These are phyloP conservation scores for Serrognathus titanus DNA, from an alignment of 2,888 invertebrate species.

Conservation along the genomic window DNA sequence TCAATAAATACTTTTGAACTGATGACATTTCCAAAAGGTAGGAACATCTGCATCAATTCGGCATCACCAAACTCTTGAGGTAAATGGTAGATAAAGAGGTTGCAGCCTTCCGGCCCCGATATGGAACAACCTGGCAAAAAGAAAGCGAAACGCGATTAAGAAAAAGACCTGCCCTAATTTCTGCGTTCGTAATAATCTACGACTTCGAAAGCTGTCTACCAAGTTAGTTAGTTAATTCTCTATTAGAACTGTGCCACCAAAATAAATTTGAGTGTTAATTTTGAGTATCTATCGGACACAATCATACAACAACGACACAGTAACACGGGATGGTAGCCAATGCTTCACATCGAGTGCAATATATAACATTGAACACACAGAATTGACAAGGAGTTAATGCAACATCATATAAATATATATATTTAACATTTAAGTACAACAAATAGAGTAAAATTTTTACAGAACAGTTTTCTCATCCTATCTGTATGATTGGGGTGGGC, in stretches of 20 bases:
- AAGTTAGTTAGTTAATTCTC: background rate
- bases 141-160: background rate
- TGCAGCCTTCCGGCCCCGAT: constrained; percentile 99
- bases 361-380: constrained; percentile 37
- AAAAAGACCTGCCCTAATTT: background rate
- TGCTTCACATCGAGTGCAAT: constrained; percentile 38
- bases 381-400: constrained; percentile 31
- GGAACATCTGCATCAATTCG: constrained; percentile 99
- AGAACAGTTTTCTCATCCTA: background rate
- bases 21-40: constrained; percentile 99
- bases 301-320: constrained; percentile 17
- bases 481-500: background rate
- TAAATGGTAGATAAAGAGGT: constrained; percentile 99
- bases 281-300: constrained; percentile 1
- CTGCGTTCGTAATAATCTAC: background rate
- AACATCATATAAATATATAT: constrained; percentile 27
- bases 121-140: constrained; percentile 76
- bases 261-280: background rate
- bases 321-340: constrained; percentile 33
- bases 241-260: background rate
- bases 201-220: background rate
- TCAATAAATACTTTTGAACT: constrained; percentile 99
- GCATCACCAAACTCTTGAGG: constrained; percentile 99
- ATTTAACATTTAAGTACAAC: constrained; percentile 19
- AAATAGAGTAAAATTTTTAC: constrained; percentile 20